Evolutionary conservation across 2,113 vertebrate genomes (phyloP).

Genomic region (Hemiprocne comata): DNA sequence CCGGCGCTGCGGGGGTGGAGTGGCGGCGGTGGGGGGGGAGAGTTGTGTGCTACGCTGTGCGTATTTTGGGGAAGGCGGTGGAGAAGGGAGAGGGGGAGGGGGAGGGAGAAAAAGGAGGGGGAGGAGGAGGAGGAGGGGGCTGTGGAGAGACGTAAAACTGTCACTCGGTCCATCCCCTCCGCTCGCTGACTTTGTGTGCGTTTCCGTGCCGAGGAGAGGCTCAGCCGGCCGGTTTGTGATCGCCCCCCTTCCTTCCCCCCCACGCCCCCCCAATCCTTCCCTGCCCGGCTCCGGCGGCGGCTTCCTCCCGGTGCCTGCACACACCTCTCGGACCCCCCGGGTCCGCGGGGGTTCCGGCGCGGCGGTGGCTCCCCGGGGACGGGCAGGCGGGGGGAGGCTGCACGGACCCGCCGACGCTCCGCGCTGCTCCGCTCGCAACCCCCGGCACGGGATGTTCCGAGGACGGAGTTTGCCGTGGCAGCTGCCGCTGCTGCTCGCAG

Average conservation of each 20-base stretch:
- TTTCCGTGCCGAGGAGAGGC: slow-evolving; percentile 61
- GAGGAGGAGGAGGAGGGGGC: background rate
- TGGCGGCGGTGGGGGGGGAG: background rate
- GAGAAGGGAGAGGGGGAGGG: background rate
- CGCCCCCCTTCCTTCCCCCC: background rate
- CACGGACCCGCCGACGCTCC: slow-evolving; percentile 4
- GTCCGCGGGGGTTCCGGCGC: background rate
- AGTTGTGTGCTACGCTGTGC: background rate
- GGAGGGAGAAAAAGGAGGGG: background rate
- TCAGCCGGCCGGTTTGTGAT: slow-evolving; percentile 68
- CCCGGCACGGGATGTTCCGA: slow-evolving; percentile 64
- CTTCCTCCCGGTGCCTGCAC: background rate
- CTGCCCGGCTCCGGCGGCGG: slow-evolving; percentile 28
- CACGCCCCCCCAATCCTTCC: background rate
- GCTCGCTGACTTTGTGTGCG: slow-evolving; percentile 50
- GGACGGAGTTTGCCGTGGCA: slow-evolving; percentile 75
- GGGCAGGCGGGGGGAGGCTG: slow-evolving; percentile 26
- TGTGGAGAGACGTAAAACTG: slow-evolving; percentile 57
- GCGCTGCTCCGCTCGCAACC: slow-evolving; percentile 26
- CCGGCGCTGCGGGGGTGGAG: background rate
- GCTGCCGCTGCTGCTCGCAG: slow-evolving; percentile 60
- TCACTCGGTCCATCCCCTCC: slow-evolving; percentile 38
- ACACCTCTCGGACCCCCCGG: background rate
- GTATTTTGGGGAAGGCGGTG: slow-evolving; percentile 32
- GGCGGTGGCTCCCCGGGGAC: background rate